Conservation (phyloP, 2,888 invertebrate genomes). For the Mesodorylaimus sp. region DNA sequence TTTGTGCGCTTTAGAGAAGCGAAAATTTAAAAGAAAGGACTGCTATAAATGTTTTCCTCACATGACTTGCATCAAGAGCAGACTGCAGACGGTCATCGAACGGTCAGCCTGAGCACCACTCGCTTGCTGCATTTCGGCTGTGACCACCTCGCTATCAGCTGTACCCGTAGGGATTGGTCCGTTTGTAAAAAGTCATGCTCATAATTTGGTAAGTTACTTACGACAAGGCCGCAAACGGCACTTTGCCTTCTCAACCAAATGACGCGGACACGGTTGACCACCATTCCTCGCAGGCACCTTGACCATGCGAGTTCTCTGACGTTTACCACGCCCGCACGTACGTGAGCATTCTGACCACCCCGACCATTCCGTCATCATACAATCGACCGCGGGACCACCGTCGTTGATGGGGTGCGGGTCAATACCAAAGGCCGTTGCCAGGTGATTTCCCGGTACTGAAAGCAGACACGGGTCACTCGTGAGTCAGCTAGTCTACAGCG, state of each 20-base stretch:
- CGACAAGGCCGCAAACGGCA: conserved; percentile 27
- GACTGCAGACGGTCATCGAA: too few species aligned
- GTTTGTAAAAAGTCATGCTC: too few species aligned
- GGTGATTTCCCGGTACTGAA: conserved; percentile 23
- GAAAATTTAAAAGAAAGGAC: too few species aligned
- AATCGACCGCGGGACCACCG: conserved; percentile 32
- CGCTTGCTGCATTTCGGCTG: too few species aligned
- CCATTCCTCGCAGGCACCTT: conserved; percentile 26
- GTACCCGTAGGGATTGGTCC: too few species aligned
- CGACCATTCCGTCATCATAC: conserved; percentile 54
- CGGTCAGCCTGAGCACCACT: too few species aligned
- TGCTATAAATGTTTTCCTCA: too few species aligned
- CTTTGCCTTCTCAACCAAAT: conserved; percentile 23
- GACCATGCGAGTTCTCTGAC: conserved; percentile 20
- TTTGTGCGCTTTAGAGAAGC: too few species aligned
- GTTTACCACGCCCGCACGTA: conserved; percentile 59
- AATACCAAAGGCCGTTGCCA: conserved; percentile 21
- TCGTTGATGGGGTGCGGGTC: conserved; percentile 11
- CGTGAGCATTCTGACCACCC: conserved; percentile 60
- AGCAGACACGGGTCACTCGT: conserved; percentile 2
- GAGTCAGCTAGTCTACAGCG: neutral
- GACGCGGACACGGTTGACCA: conserved; percentile 24
- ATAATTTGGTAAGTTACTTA: too few species aligned
- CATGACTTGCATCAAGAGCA: too few species aligned
- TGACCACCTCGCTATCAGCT: too few species aligned